Base-by-base conservation (phyloP, 2,113 vertebrate genomes). In the Tupaia chinensis region DNA sequence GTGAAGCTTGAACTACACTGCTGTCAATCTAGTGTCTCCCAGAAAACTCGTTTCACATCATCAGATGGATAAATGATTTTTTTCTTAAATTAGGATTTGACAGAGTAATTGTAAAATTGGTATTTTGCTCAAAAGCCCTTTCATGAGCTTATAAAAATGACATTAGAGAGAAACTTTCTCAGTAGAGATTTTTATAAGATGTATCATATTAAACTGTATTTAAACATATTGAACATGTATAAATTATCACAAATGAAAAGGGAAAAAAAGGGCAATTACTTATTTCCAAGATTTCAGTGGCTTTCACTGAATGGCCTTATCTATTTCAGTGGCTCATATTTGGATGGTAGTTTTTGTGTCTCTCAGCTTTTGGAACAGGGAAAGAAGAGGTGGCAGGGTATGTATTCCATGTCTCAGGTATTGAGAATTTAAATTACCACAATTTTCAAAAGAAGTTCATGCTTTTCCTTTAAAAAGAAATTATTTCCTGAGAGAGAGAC, bases 11-110 rank as follows among this genome's bases (percentile, higher is more conserved):
- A 0, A 3, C 72, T 85, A 95, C 12, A 34, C 93, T 94, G 89
- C 94, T 16, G 0, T 89, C 97, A 98, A 96, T 96, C 95, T 54
- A 83, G 87, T 96, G 95, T 96, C 95, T 96, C 56, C 73, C 89
- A 79, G 93, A 84, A 96, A 98, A 86, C 80, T 79, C 58, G 10
- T 86, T 96, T 85, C 80, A 76, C 32, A 74, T 87, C 54, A 60
- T 29, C 7, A 9, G 34, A 81, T 29, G 60, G 79, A 78, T 63
- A 98, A 97, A 97, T 76, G 74, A 89, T 69, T 44, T 80, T 97
- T 96, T 81, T 74, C 97, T 96, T 96, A 95, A 98, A 95, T 82
- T 2, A 32, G 85, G 61, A 54, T 78, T 88, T 80, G 93, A 70
- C 2, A 2, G 17, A 96, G 29, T 34, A 95, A 98, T 93, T 70